Base-by-base conservation (phyloP, 2,797 vertebrate species). In the Glyptemys insculpta region DNA sequence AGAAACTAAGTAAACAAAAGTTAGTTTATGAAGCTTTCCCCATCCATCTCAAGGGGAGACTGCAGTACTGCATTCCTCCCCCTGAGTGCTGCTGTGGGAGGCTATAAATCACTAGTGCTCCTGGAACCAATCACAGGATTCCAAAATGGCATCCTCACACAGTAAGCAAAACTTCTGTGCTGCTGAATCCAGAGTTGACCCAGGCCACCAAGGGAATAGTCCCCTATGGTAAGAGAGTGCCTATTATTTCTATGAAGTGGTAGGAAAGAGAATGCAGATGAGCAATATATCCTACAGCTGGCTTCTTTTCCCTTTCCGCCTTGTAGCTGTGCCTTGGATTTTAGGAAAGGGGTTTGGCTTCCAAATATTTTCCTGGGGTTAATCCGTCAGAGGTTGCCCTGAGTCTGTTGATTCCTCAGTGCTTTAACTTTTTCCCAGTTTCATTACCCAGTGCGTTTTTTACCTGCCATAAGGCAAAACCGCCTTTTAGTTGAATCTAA, bases 231-330 rank as follows among this genome's bases (percentile, higher is more conserved):
- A 37, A 65, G n/a, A 52, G 29, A 31, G 12, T 5, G 3, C 7
- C 15, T 6, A 2, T 31, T 1, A 1, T 12, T 52, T 37, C 37
- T 25, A 44, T 23, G 19, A 2, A 0, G 3, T 8, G 4, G 3
- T 65, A 8, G 10, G 6, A 6, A 12, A 52, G 8, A 8, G 76
- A 83, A 8, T 0, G 0, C 12, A 44, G 5, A 44, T 5, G n/a
- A 74, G 21, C 37, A 25, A 41, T 76, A 44, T 11, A 6, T 41
- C 15, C 25, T 85, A 52, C 3, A 2, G 6, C 3, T 37, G 68
- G 9, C 74, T 84, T 47, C 25, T 11, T 44, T 12, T 88, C 12
- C 27, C 31, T 0, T 37, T 81, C 27, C 56, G 6, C 78, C 59
- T 5, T 21, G 34, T 15, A 44, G 5, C 27, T 83, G 74, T 34